Percentiles rank a stretch among this genome's conserved stretches.
phyloP scores from a whole-genome alignment of 2,113 vertebrate species.

The Saguinus imperator region DNA sequence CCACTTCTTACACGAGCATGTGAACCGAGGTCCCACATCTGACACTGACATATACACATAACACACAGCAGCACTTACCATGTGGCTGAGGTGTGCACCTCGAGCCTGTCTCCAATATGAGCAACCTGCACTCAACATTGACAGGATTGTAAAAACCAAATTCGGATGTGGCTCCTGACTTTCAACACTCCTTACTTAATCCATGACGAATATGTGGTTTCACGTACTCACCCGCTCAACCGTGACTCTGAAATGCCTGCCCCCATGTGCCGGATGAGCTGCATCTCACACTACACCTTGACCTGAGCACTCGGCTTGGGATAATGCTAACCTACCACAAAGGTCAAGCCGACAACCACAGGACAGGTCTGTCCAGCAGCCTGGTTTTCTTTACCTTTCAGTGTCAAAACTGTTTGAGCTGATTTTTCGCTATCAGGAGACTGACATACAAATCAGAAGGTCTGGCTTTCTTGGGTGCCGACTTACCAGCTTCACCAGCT shows the following conservation, averaged over 20 bases:
- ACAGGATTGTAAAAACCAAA: fast-evolving
- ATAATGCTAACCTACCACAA: background rate
- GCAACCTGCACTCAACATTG: fast-evolving
- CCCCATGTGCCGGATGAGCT: fast-evolving
- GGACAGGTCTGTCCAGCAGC: background rate
- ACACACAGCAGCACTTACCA: fast-evolving
- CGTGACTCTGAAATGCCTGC: background rate
- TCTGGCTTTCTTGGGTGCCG: no score
- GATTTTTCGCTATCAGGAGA: background rate
- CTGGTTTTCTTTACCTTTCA: background rate
- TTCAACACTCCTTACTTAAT: fast-evolving
- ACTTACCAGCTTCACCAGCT: fast-evolving
- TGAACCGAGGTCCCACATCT: background rate
- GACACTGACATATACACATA: background rate
- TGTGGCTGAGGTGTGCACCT: fast-evolving
- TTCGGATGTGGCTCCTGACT: fast-evolving
- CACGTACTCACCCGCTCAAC: fast-evolving
- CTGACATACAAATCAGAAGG: background rate
- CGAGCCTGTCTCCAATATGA: fast-evolving
- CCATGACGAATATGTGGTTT: fast-evolving
- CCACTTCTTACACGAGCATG: fast-evolving
- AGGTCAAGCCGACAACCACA: background rate
- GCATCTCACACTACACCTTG: background rate
- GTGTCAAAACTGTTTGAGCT: background rate
- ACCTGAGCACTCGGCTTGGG: background rate